Base-by-base conservation (phyloP, 2,888 invertebrate species). In the Allygus modestus region DNA sequence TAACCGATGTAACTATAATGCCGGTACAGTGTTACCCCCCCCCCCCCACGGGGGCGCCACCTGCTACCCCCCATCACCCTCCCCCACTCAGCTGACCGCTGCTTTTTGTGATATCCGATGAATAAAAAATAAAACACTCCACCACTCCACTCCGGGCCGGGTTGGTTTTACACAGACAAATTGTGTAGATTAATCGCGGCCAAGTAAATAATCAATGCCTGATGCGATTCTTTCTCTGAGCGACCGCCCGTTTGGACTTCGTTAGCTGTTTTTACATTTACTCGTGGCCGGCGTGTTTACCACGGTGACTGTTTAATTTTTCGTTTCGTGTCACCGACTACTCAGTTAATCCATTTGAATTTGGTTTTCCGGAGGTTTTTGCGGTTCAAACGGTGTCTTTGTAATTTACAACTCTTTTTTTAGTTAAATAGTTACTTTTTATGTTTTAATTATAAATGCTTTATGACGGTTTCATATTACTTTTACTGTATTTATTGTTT, bases 1-100 rank as follows among this genome's bases (percentile, higher is more conserved):
- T 71, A 75, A 83, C 75, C 83, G 26, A 83, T 83, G 83, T 83
- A 83, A 75, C 61, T 83, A 75, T 83, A 83, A 83, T 83, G 83
- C 75, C 79, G n/a, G 79, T 79, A 79, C 79, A 79, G 58, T 79
- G 79, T 79, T 58, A 28, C 31, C 79, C 79, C 77, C 77, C 0
- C 20, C 73, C 33, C 33, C 37, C 65, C 41, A 69, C 26, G 28
- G 33, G 71, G 69, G 82, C 43, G n/a, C 33, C 83, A 75, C 83
- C 75, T 83, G 83, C 83, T 51, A 20, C 51, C n/a, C n/a, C n/a
- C n/a, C 51, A 82, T 33, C 71, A 69, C 73, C 33, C 82, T 28
- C 37, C n/a, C 37, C n/a, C 51, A 46, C 58, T 28, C 71, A 15
- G 28, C 65, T 75, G 83, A 83, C 83, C 83, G 51, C 83, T 58